Evolutionary conservation across 2,113 vertebrate genomes (phyloP).

Genomic region (Odocoileus hemionus): DNA sequence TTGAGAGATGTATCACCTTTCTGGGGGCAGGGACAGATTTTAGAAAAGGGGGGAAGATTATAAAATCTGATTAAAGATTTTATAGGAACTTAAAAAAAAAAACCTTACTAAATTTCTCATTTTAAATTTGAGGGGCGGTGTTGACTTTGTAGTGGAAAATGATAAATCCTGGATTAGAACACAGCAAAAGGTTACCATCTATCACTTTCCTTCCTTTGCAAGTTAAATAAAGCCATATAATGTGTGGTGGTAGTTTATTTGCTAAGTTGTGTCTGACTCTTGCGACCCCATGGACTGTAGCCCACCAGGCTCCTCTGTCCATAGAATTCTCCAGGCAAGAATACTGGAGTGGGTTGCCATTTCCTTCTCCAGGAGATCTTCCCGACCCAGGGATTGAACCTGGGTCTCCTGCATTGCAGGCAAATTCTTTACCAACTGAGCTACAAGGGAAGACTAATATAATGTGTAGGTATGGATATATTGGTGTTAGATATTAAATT

Average conservation of each 20-base stretch:
- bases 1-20: background rate
- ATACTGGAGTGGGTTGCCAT: background rate
- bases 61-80: background rate
- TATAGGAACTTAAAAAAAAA: background rate
- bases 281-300: background rate
- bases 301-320: background rate
- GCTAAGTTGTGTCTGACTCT: background rate
- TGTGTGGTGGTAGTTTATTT: background rate
- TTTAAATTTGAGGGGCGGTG: background rate
- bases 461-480: background rate
- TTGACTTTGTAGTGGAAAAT: background rate
- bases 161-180: background rate
- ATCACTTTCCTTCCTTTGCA: background rate
- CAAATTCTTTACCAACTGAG: background rate
- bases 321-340: background rate
- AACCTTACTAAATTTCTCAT: background rate
- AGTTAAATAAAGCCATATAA: background rate
- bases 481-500: background rate
- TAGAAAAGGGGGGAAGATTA: background rate
- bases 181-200: background rate
- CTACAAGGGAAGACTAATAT: background rate
- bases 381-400: fast-evolving
- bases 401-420: background rate
- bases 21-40: background rate
- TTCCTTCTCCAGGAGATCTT: background rate